Evolutionary conservation across 2,888 invertebrate genomes (phyloP).

Genomic region (Synergus umbraculus): DNA sequence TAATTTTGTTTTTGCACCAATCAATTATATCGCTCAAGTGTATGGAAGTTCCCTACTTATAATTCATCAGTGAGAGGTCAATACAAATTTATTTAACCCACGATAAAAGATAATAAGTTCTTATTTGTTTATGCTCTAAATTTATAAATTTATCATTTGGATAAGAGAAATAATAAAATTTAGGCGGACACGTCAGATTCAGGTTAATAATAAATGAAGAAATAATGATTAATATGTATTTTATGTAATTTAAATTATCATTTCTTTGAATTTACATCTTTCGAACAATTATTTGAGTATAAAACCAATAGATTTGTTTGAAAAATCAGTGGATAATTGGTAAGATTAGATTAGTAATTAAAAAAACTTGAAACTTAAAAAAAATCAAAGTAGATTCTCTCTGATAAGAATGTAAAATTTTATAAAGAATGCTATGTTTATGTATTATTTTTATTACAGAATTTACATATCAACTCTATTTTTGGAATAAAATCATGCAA

Average conservation of each 20-base stretch:
- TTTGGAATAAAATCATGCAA: background rate
- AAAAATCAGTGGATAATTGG: too few species aligned
- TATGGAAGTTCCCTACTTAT: background rate
- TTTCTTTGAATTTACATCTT: too few species aligned
- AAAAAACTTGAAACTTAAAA: too few species aligned
- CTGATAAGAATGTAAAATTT: background rate
- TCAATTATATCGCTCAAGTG: background rate
- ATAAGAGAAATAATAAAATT: background rate
- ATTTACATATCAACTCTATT: background rate
- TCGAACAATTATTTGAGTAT: too few species aligned
- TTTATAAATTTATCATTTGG: background rate
- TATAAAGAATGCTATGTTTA: background rate
- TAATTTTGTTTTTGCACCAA: too few species aligned
- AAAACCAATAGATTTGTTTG: too few species aligned
- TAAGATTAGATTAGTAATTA: too few species aligned
- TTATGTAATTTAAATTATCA: too few species aligned
- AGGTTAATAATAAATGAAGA: background rate
- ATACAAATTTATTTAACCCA: background rate
- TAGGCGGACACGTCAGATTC: background rate
- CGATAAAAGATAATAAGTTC: background rate
- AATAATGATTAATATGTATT: background rate
- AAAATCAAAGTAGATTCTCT: too few species aligned
- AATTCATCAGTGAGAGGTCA: background rate
- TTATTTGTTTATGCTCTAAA: background rate
- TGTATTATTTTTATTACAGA: background rate